Percentiles rank a stretch among this genome's conserved stretches.
Conservation (phyloP, 2,797 vertebrate genomes). For the Forpus xanthops region DNA sequence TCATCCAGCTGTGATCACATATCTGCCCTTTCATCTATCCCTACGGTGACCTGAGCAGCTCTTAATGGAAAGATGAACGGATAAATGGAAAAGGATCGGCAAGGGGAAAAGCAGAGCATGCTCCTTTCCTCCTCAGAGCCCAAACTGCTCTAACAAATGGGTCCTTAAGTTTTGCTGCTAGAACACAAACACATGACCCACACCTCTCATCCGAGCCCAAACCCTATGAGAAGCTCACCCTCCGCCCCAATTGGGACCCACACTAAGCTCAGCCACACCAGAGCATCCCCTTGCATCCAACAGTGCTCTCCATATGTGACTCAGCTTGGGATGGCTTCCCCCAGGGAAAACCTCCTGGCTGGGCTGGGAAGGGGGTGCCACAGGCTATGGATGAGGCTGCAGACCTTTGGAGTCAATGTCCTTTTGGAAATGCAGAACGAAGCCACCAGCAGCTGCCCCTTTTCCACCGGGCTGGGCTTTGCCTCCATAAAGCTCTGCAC, state of each 20-base stretch:
- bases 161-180: neutral
- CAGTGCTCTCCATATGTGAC: neutral
- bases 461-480: neutral
- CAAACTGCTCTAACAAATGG: neutral
- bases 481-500: neutral
- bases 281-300: neutral
- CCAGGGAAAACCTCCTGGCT: neutral
- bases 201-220: neutral
- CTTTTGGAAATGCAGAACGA: neutral
- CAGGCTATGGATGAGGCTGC: neutral
- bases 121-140: neutral
- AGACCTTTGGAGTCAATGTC: neutral
- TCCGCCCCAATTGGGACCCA: neutral
- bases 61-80: neutral
- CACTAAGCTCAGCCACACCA: rapidly evolving
- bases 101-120: neutral
- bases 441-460: neutral
- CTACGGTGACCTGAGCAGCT: neutral
- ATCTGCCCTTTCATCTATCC: neutral
- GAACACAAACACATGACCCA: neutral
- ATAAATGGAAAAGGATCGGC: neutral
- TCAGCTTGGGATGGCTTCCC: neutral
- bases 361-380: rapidly evolving
- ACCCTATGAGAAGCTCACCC: neutral
- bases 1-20: neutral